Evolutionary conservation across 2,797 vertebrate genomes (phyloP), one percentile per base, ranked within the genome.

Genomic region (Mareca penelope): DNA sequence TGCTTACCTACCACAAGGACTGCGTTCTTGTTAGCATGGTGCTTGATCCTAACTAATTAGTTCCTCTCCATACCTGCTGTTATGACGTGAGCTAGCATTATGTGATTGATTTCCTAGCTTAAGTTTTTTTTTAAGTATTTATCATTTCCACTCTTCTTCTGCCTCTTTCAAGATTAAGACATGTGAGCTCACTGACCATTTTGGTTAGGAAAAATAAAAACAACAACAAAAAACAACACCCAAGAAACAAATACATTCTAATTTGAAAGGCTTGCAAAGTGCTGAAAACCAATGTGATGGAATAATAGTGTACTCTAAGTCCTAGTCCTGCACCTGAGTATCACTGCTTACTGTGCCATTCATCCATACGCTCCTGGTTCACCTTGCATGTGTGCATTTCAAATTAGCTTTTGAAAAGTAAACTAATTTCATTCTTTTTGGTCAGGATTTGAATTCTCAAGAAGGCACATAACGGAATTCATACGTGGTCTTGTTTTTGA

Each of bases 361-460:
- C 35, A 7, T 77, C 15, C 7, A 0, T 88, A 39, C 56, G 71
- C 61, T 22, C 88, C 21, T 68, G 31, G 85, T 93, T 67, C 70
- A 50, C 42, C 68, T 77, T 86, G 78, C 52, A 53, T 33, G 52
- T 81, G 15, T 1, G 9, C 40, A 42, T 90, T 90, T 92, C 40
- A 92, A 60, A 44, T 22, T 26, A 68, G 26, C 33, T 94, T 68
- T 52, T 67, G 79, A 70, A 56, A 87, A 89, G 37, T 73, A 86
- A 88, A 24, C 9, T 9, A 5, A 39, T 71, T 70, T 70, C 15
- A 28, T 50, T 91, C 14, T 63, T 82, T 78, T 84, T 63, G 37
- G 23, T 90, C 40, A 57, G 59, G 2, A 10, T 71, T 65, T 53
- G 60, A 67, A n/a, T 89, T 91, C 52, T 91, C 40, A 60, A 82